Evolutionary conservation across 2,888 invertebrate species (phyloP), one percentile per base, ranked within the genome.

Genomic region (Himalopsyche japonica): DNA sequence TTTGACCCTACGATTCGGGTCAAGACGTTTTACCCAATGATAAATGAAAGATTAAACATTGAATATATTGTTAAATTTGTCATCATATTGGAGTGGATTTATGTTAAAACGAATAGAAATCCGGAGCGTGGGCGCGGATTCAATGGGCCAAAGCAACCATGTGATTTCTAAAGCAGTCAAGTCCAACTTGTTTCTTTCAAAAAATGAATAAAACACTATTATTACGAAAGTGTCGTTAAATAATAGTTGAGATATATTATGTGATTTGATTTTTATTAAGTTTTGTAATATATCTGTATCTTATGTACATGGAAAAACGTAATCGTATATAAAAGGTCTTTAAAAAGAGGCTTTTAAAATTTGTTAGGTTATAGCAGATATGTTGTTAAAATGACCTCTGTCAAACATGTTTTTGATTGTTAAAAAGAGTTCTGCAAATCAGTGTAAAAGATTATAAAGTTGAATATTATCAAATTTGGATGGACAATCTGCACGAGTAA

Each of bases 31-130:
- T 48, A 49, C 80, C 27, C 24, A 12, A 49, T 80, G 80, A 80
- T 80, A 48, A 80, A 80, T 80, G 80, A 80, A 47, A 49, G 49
- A 80, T 49, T 80, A 49, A 80, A 80, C 76, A 76, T 76, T 80
- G 80, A 80, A 49, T 47, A 79, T 37, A 37, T 80, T 80, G 49
- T 48, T 80, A 80, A 80, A 49, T 80, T 80, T 80, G 30, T 43
- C 47, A 37, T 80, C 47, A 49, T 32, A 48, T 49, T 49, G 27
- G 48, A 80, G 43, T 37, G 80, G 80, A 80, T 49, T 49, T 43
- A 49, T 49, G 49, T 24, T 79, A 80, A 80, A 37, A 27, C 49
- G 43, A 80, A 37, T 49, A 20, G 43, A 49, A 47, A 43, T 79
- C 24, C 43, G 24, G 79, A 34, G 37, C 43, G 79, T 79, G 37